A percentile compares a stretch with the other conserved stretches of the same genome.
These are phyloP conservation scores for Phrynosoma blainvillii DNA, from an alignment of 2,113 vertebrate genomes.

Conservation along the genomic window DNA sequence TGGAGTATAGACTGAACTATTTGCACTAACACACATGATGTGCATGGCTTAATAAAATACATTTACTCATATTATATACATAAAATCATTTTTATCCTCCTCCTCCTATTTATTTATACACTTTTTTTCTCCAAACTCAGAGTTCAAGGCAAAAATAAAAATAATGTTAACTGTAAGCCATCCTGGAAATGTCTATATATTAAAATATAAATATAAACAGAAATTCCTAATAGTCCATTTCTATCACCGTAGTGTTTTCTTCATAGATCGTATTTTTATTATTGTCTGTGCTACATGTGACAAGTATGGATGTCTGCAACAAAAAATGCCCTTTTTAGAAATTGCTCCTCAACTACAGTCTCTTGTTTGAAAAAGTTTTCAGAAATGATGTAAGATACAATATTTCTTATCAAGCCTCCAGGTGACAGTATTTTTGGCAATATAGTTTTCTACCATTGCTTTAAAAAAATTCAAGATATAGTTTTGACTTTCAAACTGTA, in stretches of 20 bases:
- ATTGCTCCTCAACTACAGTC: not conserved
- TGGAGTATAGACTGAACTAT: conserved; percentile 91
- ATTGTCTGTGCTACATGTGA: not conserved
- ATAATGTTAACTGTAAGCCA: not conserved
- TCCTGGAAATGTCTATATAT: not conserved
- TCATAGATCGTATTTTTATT: not conserved
- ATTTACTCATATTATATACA: conserved; percentile 76
- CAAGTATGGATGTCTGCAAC: not conserved
- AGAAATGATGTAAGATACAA: too few species aligned
- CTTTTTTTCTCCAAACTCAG: too few species aligned
- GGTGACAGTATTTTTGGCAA: not conserved
- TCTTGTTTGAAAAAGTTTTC: not conserved
- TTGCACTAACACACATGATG: conserved; percentile 93
- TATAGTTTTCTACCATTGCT: not conserved
- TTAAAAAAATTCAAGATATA: too few species aligned
- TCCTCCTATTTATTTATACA: not conserved
- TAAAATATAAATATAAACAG: not conserved
- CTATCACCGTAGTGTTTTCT: too few species aligned
- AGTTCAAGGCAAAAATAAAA: too few species aligned
- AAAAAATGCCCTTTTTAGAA: not conserved
- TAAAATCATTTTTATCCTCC: too few species aligned
- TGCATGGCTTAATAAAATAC: conserved; percentile 96
- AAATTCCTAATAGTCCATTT: not conserved
- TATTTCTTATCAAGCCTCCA: not conserved
- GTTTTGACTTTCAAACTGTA: too few species aligned